Base-by-base conservation (phyloP, 2,797 vertebrate species). In the Sternotherus odoratus region DNA sequence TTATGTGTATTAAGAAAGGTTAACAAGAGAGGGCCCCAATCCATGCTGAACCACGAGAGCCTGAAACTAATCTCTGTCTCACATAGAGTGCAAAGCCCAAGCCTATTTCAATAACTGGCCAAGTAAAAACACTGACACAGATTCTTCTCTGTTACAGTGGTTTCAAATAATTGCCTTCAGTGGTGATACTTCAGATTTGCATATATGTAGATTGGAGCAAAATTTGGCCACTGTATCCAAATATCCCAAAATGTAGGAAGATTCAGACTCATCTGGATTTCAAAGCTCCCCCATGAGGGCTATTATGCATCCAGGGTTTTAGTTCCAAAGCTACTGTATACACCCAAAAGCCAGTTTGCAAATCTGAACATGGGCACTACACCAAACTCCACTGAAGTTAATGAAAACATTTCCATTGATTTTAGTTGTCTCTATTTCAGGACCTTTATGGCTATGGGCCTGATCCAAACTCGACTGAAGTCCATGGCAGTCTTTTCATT, bases 1-100 rank as follows among this genome's bases (percentile, higher is more conserved):
- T 50, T 89, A 81, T 85, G 54, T 28, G 36, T 72, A 54, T 93
- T 57, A 87, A 82, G 82, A 72, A 87, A 48, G 86, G 43, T 83
- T 69, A 3, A 87, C 89, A 87, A 86, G 90, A 17, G 11, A 23
- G 24, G 90, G 57, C 66, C 81, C 79, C 2, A 0, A 7, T 74
- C 92, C 80, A 30, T 77, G 79, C 49, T 91, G 90, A 83, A 84
- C 66, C 79, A 33, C 26, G 49, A 82, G n/a, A 72, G 49, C 49
- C 80, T 85, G 49, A 36, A 85, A 82, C 46, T 89, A 24, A 83
- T 92, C 95, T 81, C 86, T 79, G 77, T 79, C 26, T 93, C 91
- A 91, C 48, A 85, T 0, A 0, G 51, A 95, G 85, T 63, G 90
- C 77, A 91, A 75, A 87, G 54, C 10, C 21, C 48, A 89, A 77